Evolutionary conservation across 2,888 invertebrate species (phyloP).

Genomic region (Leptodirus hochenwartii): DNA sequence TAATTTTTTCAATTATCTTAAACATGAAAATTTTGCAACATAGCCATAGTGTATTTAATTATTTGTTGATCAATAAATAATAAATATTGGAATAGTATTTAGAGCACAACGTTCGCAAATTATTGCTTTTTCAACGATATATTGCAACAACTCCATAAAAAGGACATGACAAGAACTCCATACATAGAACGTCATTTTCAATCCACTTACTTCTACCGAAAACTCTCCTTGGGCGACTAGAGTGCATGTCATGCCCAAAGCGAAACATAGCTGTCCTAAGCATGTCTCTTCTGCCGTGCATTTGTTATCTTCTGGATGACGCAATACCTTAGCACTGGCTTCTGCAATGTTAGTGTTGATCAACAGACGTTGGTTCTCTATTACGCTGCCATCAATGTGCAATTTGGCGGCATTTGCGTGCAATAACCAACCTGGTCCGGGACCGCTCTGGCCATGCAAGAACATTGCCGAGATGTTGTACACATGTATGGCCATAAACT

Average conservation of each 20-base stretch:
- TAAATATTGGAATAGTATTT: too few relatives aligned
- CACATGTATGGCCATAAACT: conserved; percentile 77
- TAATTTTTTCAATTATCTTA: too few relatives aligned
- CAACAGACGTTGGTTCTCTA: conserved; percentile 48
- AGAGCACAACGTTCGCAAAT: too few relatives aligned
- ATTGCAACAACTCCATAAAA: too few relatives aligned
- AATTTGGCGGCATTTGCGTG: conserved; percentile 53
- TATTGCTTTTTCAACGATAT: too few relatives aligned
- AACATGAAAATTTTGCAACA: too few relatives aligned
- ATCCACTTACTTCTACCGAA: conserved; percentile 51
- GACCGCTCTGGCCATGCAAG: conserved; percentile 39
- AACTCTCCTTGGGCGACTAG: conserved; percentile 67
- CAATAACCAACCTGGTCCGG: conserved; percentile 50
- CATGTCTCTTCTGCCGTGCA: conserved; percentile 38
- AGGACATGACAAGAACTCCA: too few relatives aligned
- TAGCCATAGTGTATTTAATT: too few relatives aligned
- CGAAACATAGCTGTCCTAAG: conserved; percentile 54
- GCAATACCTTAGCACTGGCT: conserved; percentile 40
- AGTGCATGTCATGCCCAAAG: conserved; percentile 56
- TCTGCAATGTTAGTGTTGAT: conserved; percentile 55
- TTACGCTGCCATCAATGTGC: conserved; percentile 47
- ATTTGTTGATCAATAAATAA: too few relatives aligned
- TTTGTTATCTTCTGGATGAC: conserved; percentile 28
- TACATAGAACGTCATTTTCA: too few relatives aligned
- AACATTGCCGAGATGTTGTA: conserved; percentile 49